Conservation (phyloP, 2,888 invertebrate species). For the Steinernema carpocapsae region DNA sequence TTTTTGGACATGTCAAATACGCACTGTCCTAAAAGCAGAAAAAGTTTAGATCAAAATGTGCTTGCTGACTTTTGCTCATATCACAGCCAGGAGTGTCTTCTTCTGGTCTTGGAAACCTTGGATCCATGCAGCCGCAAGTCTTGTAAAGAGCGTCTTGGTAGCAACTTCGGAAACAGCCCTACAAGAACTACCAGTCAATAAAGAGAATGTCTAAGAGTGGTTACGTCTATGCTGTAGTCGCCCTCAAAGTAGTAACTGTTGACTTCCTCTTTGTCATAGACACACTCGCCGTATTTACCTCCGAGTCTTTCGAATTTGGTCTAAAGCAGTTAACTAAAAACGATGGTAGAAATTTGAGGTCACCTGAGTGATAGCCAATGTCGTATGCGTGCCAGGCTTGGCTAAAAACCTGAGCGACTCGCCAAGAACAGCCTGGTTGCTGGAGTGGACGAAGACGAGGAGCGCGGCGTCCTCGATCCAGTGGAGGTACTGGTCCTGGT, state of each 20-base stretch:
- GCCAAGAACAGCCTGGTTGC: slow-evolving; percentile 38
- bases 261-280: slow-evolving; percentile 40
- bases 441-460: slow-evolving; percentile 38
- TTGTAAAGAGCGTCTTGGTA: slow-evolving; percentile 44
- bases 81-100: slow-evolving; percentile 34
- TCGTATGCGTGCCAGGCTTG: slow-evolving; percentile 36
- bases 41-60: too few species aligned
- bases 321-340: slow-evolving; percentile 22
- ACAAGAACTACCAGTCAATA: not conserved
- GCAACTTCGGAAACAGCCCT: slow-evolving; percentile 46
- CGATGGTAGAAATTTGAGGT: not conserved
- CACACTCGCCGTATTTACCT: slow-evolving; percentile 44
- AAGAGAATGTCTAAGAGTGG: too few species aligned
- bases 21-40: slow-evolving; percentile 37
- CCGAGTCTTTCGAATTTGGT: slow-evolving; percentile 38
- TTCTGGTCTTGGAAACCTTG: slow-evolving; percentile 40
- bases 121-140: slow-evolving; percentile 45
- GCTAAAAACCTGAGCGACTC: slow-evolving; percentile 43
- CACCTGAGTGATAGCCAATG: slow-evolving; percentile 25
- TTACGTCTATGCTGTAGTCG: slow-evolving; percentile 41
- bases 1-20: slow-evolving; percentile 38
- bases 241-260: slow-evolving; percentile 46
- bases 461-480: slow-evolving; percentile 44
- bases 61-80: slow-evolving; percentile 37
- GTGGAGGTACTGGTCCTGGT: slow-evolving; percentile 42